Base-by-base conservation (phyloP, 2,888 invertebrate genomes). In the Apotomis betuletana region DNA sequence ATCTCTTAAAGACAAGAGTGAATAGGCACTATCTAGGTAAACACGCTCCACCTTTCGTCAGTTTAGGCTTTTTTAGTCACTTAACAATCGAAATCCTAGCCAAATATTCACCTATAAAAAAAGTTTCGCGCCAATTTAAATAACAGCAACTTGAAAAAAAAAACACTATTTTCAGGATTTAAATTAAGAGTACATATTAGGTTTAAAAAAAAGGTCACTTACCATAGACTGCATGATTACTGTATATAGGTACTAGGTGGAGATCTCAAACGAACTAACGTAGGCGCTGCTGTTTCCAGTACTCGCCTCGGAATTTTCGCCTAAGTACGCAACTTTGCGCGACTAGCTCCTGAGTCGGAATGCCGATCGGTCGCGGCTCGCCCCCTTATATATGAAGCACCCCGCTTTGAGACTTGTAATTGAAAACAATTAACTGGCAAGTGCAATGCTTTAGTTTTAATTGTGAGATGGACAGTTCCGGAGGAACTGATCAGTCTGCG, bases 251-350 rank as follows among this genome's bases (percentile, higher is more conserved):
- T 85, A 86, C 89, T 89, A 82, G 78, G 76, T 87, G 81, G 92
- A 92, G 92, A 93, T 93, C 92, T 91, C 91, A 93, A 93, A 93
- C 92, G 92, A 93, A 93, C 93, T 93, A 88, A 85, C 90, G 77
- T 86, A 87, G 87, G 90, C 93, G 93, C 93, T 93, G 90, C 93
- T 92, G 92, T 80, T 75, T 75, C 83, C 92, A 92, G 92, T 88
- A 93, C 91, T 93, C 93, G 93, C 92, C 86, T 88, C 88, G 91
- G 87, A 89, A 93, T 83, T 93, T 92, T 90, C 93, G 92, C 86
- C 93, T 93, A 93, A 92, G 92, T 81, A 38, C 74, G 72, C 74
- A 70, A 85, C 87, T 91, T 88, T 89, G 81, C 84, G 80, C 87
- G 86, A 90, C 87, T 80, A 90, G 87, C 83, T 85, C 86, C 85